Conservation (phyloP, 2,797 vertebrate genomes). For the Nothura maculosa region DNA sequence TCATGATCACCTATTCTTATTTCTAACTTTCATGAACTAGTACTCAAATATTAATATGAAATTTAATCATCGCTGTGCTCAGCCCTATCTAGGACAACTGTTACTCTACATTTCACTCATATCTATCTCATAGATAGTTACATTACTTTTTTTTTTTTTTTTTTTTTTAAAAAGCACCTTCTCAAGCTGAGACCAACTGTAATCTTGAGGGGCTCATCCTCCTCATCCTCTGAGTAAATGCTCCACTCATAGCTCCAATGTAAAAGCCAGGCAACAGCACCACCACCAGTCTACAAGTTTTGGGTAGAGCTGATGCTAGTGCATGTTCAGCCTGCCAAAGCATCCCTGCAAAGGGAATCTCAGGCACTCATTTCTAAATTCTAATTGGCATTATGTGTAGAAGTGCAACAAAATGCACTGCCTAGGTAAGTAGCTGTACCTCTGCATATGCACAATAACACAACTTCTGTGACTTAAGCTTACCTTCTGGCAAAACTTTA, state of each 20-base stretch:
- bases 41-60: constrained; percentile 52
- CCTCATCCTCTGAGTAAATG: background rate
- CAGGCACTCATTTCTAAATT: background rate
- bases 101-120: no score
- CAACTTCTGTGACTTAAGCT: background rate
- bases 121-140: no score
- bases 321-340: fast-evolving
- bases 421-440: background rate
- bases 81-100: background rate
- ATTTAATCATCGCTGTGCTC: constrained; percentile 50
- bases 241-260: background rate
- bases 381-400: background rate
- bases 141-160: no score
- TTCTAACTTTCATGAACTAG: constrained; percentile 54
- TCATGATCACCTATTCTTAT: constrained; percentile 54
- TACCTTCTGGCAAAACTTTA: background rate
- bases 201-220: background rate
- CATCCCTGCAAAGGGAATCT: background rate
- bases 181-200: background rate
- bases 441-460: background rate
- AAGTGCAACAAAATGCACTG: background rate
- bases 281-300: background rate
- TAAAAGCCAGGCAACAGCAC: background rate
- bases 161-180: no score
- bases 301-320: background rate